These are phyloP conservation scores for Tringa solitaria DNA, from an alignment of 2,113 vertebrate genomes.

Conservation along the genomic window DNA sequence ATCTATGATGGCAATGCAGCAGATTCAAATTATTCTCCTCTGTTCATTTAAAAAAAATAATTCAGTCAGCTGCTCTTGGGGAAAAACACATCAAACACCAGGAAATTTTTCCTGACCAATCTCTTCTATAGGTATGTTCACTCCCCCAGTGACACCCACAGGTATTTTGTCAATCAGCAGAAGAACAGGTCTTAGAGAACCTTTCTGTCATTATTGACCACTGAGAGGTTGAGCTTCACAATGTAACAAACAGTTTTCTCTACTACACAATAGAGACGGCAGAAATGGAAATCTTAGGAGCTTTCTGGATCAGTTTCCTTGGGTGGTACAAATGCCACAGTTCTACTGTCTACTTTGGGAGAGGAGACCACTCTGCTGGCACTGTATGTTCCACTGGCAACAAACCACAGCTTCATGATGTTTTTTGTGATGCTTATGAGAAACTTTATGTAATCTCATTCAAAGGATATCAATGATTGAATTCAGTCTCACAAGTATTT, in stretches of 20 bases:
- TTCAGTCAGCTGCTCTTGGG: background rate
- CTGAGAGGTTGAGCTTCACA: background rate
- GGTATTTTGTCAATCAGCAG: background rate
- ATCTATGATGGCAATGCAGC: background rate
- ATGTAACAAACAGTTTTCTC: accelerated
- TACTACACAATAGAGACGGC: background rate
- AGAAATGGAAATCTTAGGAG: background rate
- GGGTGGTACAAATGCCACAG: background rate
- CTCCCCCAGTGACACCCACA: accelerated
- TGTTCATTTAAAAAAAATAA: background rate
- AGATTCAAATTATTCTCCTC: background rate
- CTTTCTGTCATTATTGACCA: background rate
- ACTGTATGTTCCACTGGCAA: background rate
- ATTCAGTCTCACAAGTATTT: background rate
- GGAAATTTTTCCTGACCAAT: background rate
- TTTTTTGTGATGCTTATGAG: background rate
- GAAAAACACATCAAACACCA: background rate
- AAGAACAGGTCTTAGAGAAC: background rate
- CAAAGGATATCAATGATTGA: background rate
- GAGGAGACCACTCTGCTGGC: background rate
- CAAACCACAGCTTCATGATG: background rate
- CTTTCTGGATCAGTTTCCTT: background rate
- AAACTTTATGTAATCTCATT: background rate
- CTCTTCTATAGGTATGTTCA: background rate
- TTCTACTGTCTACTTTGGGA: background rate